Conservation (phyloP, 2,888 invertebrate genomes). For the Cloeon dipterum region DNA sequence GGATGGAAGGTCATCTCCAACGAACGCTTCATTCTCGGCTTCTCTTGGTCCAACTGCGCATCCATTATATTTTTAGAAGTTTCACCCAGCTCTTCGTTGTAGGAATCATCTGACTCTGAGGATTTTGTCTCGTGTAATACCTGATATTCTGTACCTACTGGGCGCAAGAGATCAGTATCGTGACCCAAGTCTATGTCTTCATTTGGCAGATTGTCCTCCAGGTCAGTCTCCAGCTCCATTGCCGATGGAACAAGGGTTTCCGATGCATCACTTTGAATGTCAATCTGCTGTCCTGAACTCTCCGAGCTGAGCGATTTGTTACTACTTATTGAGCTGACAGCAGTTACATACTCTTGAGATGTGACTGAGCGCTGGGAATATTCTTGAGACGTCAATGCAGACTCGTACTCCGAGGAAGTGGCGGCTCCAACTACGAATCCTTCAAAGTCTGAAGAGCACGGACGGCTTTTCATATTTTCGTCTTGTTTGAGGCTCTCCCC, state of each 20-base stretch:
- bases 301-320: conserved; percentile 78
- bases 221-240: conserved; percentile 52
- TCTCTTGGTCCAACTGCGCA: too few species aligned
- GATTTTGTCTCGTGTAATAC: conserved; percentile 16
- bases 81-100: too few species aligned
- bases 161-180: too few species aligned
- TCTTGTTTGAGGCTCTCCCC: conserved; percentile 78
- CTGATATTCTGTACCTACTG: conserved; percentile 10
- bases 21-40: conserved; percentile 62
- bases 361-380: conserved; percentile 47
- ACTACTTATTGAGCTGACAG: conserved; percentile 67
- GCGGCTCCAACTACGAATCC: conserved; percentile 22
- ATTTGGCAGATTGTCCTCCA: too few species aligned
- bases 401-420: conserved; percentile 58
- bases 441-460: conserved; percentile 70
- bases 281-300: conserved; percentile 69
- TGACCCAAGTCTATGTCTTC: too few species aligned
- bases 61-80: conserved; percentile 21
- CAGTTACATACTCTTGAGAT: conserved; percentile 69
- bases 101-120: conserved; percentile 16
- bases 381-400: conserved; percentile 58
- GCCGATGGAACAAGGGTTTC: conserved; percentile 84
- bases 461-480: conserved; percentile 48
- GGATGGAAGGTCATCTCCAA: conserved; percentile 78
- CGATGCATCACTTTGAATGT: conserved; percentile 67